Evolutionary conservation across 2,888 invertebrate species (phyloP).

Genomic region (Stenichneumon culpator): DNA sequence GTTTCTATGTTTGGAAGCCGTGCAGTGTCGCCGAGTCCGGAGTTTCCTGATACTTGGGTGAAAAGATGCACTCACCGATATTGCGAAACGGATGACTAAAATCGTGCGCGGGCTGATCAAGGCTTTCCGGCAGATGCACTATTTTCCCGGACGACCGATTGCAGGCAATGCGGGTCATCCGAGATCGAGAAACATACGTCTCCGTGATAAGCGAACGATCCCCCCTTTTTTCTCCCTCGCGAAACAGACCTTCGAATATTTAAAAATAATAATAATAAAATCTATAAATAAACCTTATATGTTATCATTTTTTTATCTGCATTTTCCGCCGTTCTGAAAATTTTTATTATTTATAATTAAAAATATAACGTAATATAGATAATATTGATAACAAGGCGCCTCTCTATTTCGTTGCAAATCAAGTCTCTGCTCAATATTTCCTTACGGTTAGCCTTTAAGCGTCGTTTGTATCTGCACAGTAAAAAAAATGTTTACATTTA

Average conservation of each 20-base stretch:
- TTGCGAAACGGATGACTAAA: conserved; percentile 74
- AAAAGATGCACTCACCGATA: conserved; percentile 83
- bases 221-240: background rate
- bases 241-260: background rate
- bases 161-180: background rate
- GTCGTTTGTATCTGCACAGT: no score
- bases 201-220: background rate
- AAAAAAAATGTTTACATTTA: no score
- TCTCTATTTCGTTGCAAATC: no score
- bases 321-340: no score
- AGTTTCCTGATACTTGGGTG: conserved; percentile 61
- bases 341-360: no score
- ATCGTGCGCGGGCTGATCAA: conserved; percentile 57
- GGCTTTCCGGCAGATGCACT: conserved; percentile 21
- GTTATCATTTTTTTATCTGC: no score
- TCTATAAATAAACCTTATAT: no score
- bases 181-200: background rate
- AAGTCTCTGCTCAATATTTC: no score
- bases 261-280: no score
- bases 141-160: conserved; percentile 7
- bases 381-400: no score
- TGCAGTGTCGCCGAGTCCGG: conserved; percentile 74
- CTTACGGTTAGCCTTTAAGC: no score
- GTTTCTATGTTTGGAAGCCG: conserved; percentile 42
- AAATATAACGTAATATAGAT: no score